These are phyloP conservation scores for Deilephila porcellus DNA, from an alignment of 2,888 invertebrate species.

Conservation along the genomic window DNA sequence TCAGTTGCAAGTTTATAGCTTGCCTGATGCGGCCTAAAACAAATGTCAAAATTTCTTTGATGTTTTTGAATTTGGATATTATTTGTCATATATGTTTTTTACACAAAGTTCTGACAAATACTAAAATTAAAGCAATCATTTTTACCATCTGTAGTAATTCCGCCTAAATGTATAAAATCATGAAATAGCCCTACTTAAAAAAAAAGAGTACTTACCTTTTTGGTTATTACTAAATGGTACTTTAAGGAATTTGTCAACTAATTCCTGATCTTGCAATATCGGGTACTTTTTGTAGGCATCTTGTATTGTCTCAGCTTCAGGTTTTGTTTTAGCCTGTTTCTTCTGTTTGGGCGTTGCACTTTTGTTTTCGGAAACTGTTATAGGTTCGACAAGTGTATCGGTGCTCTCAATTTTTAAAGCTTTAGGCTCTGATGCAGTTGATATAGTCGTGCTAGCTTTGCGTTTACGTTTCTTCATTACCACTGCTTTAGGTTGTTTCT, in stretches of 20 bases:
- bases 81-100: background rate
- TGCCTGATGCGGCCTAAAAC: slow-evolving; percentile 72
- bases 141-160: too few relatives aligned
- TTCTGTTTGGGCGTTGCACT: background rate
- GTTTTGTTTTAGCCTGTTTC: slow-evolving; percentile 1
- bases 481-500: slow-evolving; percentile 36
- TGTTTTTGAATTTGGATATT: background rate
- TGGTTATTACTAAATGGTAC: slow-evolving; percentile 73
- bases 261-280: slow-evolving; percentile 59
- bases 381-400: background rate
- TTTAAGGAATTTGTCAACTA: slow-evolving; percentile 59
- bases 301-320: slow-evolving; percentile 32
- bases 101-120: too few relatives aligned
- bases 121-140: too few relatives aligned
- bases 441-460: slow-evolving; percentile 38
- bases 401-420: slow-evolving; percentile 37
- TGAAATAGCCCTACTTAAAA: background rate
- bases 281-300: slow-evolving; percentile 58
- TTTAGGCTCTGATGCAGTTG: slow-evolving; percentile 42
- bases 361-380: slow-evolving; percentile 5
- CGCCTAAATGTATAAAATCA: too few relatives aligned
- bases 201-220: slow-evolving; percentile 61
- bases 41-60: background rate
- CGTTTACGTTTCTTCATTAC: slow-evolving; percentile 45
- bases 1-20: slow-evolving; percentile 59